These are phyloP conservation scores for Perizoma affinitatum DNA, from an alignment of 2,888 invertebrate genomes.

Conservation along the genomic window DNA sequence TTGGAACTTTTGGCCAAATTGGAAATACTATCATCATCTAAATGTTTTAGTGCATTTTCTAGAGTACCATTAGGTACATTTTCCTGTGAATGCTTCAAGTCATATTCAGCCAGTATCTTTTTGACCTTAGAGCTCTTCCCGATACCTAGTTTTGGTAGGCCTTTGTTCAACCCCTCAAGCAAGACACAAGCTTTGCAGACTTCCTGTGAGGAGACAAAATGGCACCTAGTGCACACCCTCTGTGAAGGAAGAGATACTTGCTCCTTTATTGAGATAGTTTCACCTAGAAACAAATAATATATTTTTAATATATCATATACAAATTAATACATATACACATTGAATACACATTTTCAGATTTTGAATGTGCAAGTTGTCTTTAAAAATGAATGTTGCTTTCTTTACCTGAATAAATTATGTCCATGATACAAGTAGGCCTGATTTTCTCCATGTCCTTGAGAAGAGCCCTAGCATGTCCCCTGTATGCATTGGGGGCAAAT, in stretches of 20 bases:
- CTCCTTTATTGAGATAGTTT: constrained; percentile 92
- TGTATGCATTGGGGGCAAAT: constrained; percentile 98
- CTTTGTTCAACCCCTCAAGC: constrained; percentile 97
- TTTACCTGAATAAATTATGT: constrained; percentile 94
- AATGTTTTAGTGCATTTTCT: constrained; percentile 51
- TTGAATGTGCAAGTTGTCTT: too few species aligned
- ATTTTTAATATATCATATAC: not conserved
- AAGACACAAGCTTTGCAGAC: constrained; percentile 98
- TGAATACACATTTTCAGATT: too few species aligned
- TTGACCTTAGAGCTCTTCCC: constrained; percentile 94
- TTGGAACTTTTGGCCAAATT: constrained; percentile 43
- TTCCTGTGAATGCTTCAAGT: constrained; percentile 57
- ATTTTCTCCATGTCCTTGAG: constrained; percentile 98
- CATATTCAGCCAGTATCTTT: constrained; percentile 84
- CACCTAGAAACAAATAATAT: constrained; percentile 83
- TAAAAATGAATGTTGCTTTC: too few species aligned
- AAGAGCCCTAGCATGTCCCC: constrained; percentile 94
- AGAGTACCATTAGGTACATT: constrained; percentile 39
- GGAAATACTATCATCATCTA: constrained; percentile 49
- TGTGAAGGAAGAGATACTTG: constrained; percentile 92
- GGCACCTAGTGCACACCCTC: constrained; percentile 92
- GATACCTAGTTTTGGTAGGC: constrained; percentile 95
- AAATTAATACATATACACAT: too few species aligned
- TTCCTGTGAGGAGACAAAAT: constrained; percentile 95
- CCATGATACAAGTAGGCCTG: constrained; percentile 95